phyloP scores from a whole-genome alignment of 1,140 invertebrate species.

The Belonocnema kinseyi region DNA sequence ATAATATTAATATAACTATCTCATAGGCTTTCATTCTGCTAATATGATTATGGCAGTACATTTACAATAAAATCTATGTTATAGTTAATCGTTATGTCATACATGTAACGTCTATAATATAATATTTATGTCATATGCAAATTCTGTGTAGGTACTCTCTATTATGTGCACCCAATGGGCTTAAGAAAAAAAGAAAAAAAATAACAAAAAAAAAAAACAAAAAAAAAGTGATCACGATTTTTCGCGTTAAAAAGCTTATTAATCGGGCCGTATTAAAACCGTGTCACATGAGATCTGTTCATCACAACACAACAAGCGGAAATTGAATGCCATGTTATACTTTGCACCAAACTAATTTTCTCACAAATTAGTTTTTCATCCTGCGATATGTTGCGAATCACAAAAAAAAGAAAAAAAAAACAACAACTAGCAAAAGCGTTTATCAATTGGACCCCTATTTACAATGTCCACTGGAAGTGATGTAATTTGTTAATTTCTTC shows the following conservation, averaged over 20 bases:
- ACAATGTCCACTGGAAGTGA: constrained; percentile 57
- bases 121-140: constrained; percentile 56
- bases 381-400: constrained; percentile 63
- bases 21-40: constrained; percentile 71
- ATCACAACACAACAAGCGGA: constrained; percentile 7
- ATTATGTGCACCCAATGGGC: constrained; percentile 63
- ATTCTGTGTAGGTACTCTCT: constrained; percentile 56
- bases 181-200: constrained; percentile 25
- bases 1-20: constrained; percentile 69
- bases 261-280: constrained; percentile 3
- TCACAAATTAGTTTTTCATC: constrained; percentile 31
- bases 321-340: neutral
- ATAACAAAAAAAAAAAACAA: neutral
- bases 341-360: constrained; percentile 31
- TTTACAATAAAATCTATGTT: constrained; percentile 73
- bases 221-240: constrained; percentile 49
- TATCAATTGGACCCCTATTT: constrained; percentile 58
- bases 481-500: constrained; percentile 38
- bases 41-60: constrained; percentile 76
- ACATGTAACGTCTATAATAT: constrained; percentile 57
- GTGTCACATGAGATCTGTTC: constrained; percentile 41
- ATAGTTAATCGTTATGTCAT: constrained; percentile 63
- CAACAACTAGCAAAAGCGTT: constrained; percentile 51
- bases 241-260: constrained; percentile 13
- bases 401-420: too few species aligned